These are phyloP conservation scores for Phrixothrix hirtus DNA, from an alignment of 2,888 invertebrate species.

Conservation along the genomic window DNA sequence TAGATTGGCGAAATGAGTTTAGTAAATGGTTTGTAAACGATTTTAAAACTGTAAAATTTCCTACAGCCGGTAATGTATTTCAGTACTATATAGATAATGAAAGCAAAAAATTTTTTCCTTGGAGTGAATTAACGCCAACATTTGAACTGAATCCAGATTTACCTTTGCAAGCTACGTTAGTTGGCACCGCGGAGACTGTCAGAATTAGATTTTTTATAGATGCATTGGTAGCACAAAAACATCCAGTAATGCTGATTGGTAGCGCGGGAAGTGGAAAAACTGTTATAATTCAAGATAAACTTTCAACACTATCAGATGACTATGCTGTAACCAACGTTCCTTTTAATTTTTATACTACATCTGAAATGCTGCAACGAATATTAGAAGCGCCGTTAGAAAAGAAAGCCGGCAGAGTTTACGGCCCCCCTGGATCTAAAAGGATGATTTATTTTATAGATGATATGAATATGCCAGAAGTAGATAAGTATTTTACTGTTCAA, in stretches of 20 bases:
- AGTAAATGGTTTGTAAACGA: conserved; percentile 98
- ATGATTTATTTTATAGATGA: conserved; percentile 95
- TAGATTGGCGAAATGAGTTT: conserved; percentile 80
- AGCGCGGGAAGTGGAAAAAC: conserved; percentile 94
- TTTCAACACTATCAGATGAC: conserved; percentile 76
- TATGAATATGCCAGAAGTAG: conserved; percentile 96
- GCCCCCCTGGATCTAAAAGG: conserved; percentile 92
- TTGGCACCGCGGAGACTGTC: conserved; percentile 92
- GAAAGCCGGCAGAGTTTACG: conserved; percentile 90
- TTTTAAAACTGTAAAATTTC: conserved; percentile 93
- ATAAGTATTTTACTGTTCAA: conserved; percentile 90
- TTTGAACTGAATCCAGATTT: conserved; percentile 84
- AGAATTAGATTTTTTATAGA: conserved; percentile 88
- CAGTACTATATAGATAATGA: conserved; percentile 93
- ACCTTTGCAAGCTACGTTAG: conserved; percentile 88
- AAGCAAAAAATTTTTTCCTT: conserved; percentile 84
- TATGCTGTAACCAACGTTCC: conserved; percentile 90
- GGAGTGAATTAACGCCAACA: conserved; percentile 79
- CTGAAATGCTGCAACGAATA: conserved; percentile 91
- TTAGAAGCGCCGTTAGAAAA: conserved; percentile 94
- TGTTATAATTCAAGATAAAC: conserved; percentile 73
- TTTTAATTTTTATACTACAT: conserved; percentile 95
- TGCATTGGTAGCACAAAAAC: conserved; percentile 81
- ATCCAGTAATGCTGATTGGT: conserved; percentile 94
- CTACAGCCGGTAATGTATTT: conserved; percentile 88